Conservation (phyloP, 2,888 invertebrate genomes). For the Neuroscelio doddi region DNA sequence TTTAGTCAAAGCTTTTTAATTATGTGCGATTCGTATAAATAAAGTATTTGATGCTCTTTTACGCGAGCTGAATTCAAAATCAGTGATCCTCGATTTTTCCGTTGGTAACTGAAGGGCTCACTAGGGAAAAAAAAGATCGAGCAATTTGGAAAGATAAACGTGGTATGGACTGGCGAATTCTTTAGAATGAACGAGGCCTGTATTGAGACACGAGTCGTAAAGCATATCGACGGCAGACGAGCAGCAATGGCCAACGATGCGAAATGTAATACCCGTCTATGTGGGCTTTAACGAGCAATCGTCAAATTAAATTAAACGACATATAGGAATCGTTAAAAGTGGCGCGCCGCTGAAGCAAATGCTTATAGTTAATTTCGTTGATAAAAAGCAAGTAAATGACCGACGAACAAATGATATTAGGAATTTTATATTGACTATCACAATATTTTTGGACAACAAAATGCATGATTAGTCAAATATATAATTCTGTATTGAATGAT, state of each 20-base stretch:
- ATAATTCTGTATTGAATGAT: too few relatives aligned
- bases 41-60: conserved; percentile 23
- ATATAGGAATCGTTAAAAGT: conserved; percentile 62
- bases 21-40: conserved; percentile 19
- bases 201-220: conserved; percentile 23
- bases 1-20: conserved; percentile 37
- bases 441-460: too few relatives aligned
- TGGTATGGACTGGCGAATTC: conserved; percentile 20
- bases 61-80: conserved; percentile 13
- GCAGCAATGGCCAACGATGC: conserved; percentile 44
- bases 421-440: too few relatives aligned
- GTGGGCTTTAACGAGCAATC: conserved; percentile 65
- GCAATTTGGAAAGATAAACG: conserved; percentile 35
- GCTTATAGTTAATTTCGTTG: conserved; percentile 55
- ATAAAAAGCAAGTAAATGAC: conserved; percentile 40
- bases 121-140: conserved; percentile 16
- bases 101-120: conserved; percentile 16
- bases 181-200: conserved; percentile 23
- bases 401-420: conserved; percentile 16
- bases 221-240: conserved; percentile 19
- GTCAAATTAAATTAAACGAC: conserved; percentile 68
- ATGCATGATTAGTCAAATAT: too few relatives aligned
- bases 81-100: conserved; percentile 17
- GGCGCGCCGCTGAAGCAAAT: conserved; percentile 46
- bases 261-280: conserved; percentile 54